Conservation (phyloP, 2,113 vertebrate species). For the Apodemus sylvaticus region DNA sequence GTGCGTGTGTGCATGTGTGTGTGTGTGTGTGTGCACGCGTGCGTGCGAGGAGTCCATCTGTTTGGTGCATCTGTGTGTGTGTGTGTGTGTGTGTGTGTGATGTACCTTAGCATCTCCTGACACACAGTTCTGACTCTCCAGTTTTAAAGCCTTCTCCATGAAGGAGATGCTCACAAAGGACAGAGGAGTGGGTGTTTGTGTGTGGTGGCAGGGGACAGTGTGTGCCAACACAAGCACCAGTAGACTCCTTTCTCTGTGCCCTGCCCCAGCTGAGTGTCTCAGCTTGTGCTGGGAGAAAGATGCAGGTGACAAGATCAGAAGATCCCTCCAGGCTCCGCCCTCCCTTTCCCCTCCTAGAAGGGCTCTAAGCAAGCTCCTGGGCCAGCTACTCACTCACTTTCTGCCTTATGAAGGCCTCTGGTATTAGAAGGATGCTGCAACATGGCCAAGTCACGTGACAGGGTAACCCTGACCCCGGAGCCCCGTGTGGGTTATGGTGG, state of each 20-base stretch:
- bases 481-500: background rate
- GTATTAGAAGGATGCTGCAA: too few species aligned
- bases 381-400: too few species aligned
- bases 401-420: background rate
- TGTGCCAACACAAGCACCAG: background rate
- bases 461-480: too few species aligned
- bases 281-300: background rate
- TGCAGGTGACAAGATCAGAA: background rate
- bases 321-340: background rate
- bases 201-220: background rate
- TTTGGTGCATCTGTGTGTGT: too few species aligned
- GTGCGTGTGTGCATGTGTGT: too few species aligned
- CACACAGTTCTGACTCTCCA: background rate
- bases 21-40: too few species aligned
- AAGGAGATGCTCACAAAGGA: background rate
- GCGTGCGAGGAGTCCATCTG: too few species aligned
- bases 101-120: too few species aligned
- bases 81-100: too few species aligned
- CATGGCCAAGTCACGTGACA: too few species aligned
- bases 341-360: too few species aligned
- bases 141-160: background rate
- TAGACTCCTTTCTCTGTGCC: background rate
- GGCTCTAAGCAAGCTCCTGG: background rate
- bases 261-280: background rate
- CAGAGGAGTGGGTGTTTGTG: background rate